Percentiles rank a stretch among this genome's conserved stretches.
These are phyloP conservation scores for Drosophila emarginata DNA, from an alignment of 2,888 invertebrate species.

Conservation along the genomic window DNA sequence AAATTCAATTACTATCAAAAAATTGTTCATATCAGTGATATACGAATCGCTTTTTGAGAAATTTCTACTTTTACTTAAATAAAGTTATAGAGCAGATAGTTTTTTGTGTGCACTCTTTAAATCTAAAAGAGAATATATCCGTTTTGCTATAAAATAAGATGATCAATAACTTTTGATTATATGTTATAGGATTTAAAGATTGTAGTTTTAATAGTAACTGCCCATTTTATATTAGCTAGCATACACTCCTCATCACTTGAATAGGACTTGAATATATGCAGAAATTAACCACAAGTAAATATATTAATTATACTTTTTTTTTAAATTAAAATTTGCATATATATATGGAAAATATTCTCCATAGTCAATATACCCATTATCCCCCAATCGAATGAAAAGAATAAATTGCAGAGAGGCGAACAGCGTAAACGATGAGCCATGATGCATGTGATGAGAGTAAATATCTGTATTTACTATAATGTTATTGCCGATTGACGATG, in stretches of 20 bases:
- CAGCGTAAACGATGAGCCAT: neutral
- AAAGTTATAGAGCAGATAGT: neutral
- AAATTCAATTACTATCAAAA: conserved; percentile 39
- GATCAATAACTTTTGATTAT: too few relatives aligned
- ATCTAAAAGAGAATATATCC: too few relatives aligned
- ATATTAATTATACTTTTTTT: too few relatives aligned
- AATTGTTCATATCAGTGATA: conserved; percentile 14
- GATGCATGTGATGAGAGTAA: conserved; percentile 6
- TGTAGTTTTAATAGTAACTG: too few relatives aligned
- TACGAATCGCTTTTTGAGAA: neutral
- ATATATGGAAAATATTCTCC: too few relatives aligned
- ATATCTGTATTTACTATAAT: conserved; percentile 23
- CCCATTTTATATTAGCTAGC: too few relatives aligned
- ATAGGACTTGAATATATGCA: too few relatives aligned
- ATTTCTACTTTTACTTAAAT: neutral
- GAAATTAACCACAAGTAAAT: too few relatives aligned
- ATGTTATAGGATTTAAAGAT: too few relatives aligned
- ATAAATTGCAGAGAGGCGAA: neutral
- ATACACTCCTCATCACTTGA: too few relatives aligned
- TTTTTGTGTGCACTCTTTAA: neutral
- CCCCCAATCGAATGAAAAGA: neutral
- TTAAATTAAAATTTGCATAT: too few relatives aligned
- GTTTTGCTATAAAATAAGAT: too few relatives aligned
- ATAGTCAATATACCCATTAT: neutral
- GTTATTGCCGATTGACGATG: conserved; percentile 33